Evolutionary conservation across 2,797 vertebrate species (phyloP).

Genomic region (Coilia nasus): DNA sequence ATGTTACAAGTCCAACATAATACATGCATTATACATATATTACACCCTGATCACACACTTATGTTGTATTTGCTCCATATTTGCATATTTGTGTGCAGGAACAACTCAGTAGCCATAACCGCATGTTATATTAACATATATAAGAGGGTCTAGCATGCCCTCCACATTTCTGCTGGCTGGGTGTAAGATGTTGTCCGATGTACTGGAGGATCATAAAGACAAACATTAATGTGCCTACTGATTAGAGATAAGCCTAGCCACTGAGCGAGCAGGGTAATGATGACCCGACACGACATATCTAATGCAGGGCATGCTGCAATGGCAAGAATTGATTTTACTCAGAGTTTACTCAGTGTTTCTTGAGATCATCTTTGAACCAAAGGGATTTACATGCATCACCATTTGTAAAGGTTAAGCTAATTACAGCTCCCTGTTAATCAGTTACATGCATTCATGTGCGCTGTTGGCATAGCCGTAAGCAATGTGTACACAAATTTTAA

Average conservation of each 20-base stretch:
- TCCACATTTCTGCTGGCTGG: no score
- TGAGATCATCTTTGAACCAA: not conserved
- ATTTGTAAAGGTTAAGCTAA: not conserved
- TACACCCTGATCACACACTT: no score
- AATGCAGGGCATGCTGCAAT: not conserved
- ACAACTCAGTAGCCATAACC: no score
- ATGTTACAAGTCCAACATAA: no score
- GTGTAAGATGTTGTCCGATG: not conserved
- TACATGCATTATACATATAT: no score
- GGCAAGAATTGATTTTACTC: not conserved
- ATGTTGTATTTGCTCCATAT: no score
- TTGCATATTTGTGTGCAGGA: no score
- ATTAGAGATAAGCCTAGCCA: not conserved
- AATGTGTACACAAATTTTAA: not conserved
- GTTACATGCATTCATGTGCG: not conserved
- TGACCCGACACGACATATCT: not conserved
- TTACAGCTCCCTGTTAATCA: not conserved
- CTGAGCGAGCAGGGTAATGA: not conserved
- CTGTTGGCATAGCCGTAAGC: not conserved
- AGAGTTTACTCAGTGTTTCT: not conserved
- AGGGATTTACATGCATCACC: not conserved
- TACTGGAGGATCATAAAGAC: no score
- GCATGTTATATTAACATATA: no score
- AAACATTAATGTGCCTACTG: no score
- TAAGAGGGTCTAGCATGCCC: no score